Evolutionary conservation across 2,888 invertebrate species (phyloP).

Genomic region (Panzeria rudis): DNA sequence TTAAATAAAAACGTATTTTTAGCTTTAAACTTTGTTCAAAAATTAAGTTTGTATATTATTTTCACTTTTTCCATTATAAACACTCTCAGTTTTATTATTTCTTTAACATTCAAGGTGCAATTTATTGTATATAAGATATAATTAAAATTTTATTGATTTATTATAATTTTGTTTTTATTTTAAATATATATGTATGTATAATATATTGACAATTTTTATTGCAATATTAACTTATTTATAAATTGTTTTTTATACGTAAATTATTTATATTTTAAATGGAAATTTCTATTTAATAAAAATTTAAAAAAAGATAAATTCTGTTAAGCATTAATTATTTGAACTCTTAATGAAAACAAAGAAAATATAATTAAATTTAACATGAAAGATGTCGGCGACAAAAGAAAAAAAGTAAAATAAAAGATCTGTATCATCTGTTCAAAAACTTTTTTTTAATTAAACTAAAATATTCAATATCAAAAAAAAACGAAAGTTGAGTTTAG

Average conservation of each 20-base stretch:
- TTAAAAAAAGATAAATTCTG: background rate
- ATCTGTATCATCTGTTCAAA: background rate
- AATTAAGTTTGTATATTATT: too few relatives aligned
- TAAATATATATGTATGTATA: slow-evolving; percentile 39
- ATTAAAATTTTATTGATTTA: slow-evolving; percentile 60
- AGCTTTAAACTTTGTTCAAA: too few relatives aligned
- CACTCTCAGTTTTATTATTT: background rate
- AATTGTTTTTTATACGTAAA: slow-evolving; percentile 69
- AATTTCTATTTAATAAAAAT: slow-evolving; percentile 55
- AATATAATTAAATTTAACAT: background rate
- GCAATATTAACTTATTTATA: slow-evolving; percentile 54
- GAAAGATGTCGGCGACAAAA: background rate
- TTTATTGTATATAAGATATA: slow-evolving; percentile 61
- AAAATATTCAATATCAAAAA: slow-evolving; percentile 13
- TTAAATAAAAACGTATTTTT: too few relatives aligned
- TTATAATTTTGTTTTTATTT: slow-evolving; percentile 21
- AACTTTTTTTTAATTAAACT: background rate
- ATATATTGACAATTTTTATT: slow-evolving; percentile 68
- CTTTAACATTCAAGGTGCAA: slow-evolving; percentile 62
- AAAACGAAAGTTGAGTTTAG: background rate
- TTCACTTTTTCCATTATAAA: too few relatives aligned
- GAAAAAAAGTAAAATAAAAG: background rate
- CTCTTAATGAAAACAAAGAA: background rate
- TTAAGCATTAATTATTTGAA: slow-evolving; percentile 7
- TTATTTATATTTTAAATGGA: slow-evolving; percentile 74